Percentiles rank a stretch among this genome's conserved stretches.
phyloP scores from a whole-genome alignment of 1,140 invertebrate genomes.

The Stenopsyche tienmushanensis region DNA sequence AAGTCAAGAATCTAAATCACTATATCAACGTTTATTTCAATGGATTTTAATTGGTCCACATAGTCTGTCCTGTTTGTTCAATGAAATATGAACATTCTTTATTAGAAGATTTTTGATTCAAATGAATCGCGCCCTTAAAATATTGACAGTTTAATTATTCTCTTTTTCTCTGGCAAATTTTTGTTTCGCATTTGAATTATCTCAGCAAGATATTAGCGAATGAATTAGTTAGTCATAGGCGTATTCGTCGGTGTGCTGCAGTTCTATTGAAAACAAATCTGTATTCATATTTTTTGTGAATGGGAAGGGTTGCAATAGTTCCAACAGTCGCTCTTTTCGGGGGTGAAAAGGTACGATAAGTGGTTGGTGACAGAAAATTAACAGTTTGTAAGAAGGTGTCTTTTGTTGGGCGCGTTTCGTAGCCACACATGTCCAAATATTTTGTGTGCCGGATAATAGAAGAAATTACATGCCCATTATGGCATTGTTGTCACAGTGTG shows the following conservation, averaged over 20 bases:
- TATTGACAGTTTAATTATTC: too few relatives aligned
- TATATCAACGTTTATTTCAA: too few relatives aligned
- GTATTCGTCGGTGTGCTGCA: neutral
- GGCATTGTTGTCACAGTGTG: neutral
- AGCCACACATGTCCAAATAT: conserved; percentile 24
- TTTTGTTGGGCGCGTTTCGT: conserved; percentile 15
- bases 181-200: neutral
- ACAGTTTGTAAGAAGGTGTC: conserved; percentile 18
- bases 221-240: neutral
- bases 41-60: too few relatives aligned
- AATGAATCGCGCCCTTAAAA: too few relatives aligned
- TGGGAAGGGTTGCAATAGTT: conserved; percentile 18
- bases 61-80: too few relatives aligned
- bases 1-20: too few relatives aligned
- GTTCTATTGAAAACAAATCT: conserved; percentile 14
- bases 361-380: conserved; percentile 16
- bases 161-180: too few relatives aligned
- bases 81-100: too few relatives aligned
- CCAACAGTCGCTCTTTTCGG: neutral
- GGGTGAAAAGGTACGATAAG: neutral
- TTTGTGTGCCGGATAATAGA: conserved; percentile 20
- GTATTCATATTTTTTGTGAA: neutral
- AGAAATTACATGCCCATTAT: neutral
- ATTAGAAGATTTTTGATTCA: too few relatives aligned
- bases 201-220: neutral